Conservation (phyloP, 2,888 invertebrate species). For the Syrphus vitripennis region DNA sequence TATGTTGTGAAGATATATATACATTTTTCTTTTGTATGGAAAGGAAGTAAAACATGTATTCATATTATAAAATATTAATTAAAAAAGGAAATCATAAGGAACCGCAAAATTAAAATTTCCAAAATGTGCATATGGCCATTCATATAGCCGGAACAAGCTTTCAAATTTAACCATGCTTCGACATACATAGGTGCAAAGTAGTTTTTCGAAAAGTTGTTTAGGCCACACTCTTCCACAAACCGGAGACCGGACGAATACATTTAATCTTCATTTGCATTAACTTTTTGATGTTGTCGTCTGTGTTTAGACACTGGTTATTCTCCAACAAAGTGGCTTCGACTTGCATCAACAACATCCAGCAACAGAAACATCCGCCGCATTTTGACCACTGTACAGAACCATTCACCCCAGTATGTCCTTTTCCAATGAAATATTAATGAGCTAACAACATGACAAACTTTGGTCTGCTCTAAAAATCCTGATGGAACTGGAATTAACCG, state of each 20-base stretch:
- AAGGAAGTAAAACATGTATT: too few species aligned
- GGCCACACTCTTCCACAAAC: background rate
- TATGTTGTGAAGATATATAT: too few species aligned
- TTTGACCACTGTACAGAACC: constrained; percentile 5
- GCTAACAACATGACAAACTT: constrained; percentile 70
- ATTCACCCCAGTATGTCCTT: constrained; percentile 39
- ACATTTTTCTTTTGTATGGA: too few species aligned
- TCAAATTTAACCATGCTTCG: background rate
- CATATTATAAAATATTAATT: background rate
- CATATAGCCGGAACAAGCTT: background rate
- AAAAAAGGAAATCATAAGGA: background rate
- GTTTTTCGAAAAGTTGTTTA: constrained; percentile 11
- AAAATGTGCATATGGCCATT: background rate
- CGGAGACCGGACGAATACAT: constrained; percentile 31
- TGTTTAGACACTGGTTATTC: background rate
- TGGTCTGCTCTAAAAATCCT: constrained; percentile 47
- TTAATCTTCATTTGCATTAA: constrained; percentile 55
- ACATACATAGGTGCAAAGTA: background rate
- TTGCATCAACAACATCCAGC: constrained; percentile 27
- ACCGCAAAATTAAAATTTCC: background rate
- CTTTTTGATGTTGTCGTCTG: constrained; percentile 3
- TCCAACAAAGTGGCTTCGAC: constrained; percentile 17
- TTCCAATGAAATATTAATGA: constrained; percentile 66
- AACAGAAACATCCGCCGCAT: constrained; percentile 1
- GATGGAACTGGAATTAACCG: constrained; percentile 50